Evolutionary conservation across 1,140 invertebrate species (phyloP), one percentile per base, ranked within the genome.

Genomic region (Riptortus pedestris): DNA sequence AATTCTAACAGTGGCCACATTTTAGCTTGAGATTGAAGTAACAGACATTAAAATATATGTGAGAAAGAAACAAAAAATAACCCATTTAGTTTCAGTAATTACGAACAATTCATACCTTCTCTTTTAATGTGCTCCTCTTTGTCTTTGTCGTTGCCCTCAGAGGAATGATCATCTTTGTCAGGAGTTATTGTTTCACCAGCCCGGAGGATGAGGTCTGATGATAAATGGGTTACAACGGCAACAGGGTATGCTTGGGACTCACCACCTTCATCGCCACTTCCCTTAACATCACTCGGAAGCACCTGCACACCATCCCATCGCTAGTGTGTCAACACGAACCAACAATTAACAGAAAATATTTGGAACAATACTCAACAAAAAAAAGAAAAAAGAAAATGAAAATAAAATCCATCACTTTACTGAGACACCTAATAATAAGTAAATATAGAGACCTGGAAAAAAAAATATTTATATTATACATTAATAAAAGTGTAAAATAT

Each of bases 211-310:
- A 73, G 66, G 57, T 73, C 72, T 29, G 67, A 69, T 0, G 78
- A 69, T 7, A 78, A 74, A 14, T 75, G 73, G 14, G 77, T 75
- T 1, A 79, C 78, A 0, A 77, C 72, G 1, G 78, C 77, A 5
- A 79, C 77, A 0, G 79, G 78, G 66, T 78, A 78, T n/a, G 78
- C 77, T 31, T 78, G 76, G 0, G 73, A 74, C 47, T 75, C 74
- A 1, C 73, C 73, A 27, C 58, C 66, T 31, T 64, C 58, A n/a
- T 58, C 62, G 29, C 43, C 60, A 33, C 67, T 68, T 20, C 66
- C 66, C 63, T 71, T 71, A n/a, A 71, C 69, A 64, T 71, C 70
- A 5, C 5, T 7, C 22, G 68, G 68, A 20, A 71, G 65, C 27
- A 71, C 67, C 65, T 71, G 64, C n/a, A 64, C 52, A 62, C 47